A percentile compares a stretch with the other conserved stretches of the same genome.
These are phyloP conservation scores for Pterocles burchelli DNA, from an alignment of 2,113 vertebrate genomes.

Conservation along the genomic window DNA sequence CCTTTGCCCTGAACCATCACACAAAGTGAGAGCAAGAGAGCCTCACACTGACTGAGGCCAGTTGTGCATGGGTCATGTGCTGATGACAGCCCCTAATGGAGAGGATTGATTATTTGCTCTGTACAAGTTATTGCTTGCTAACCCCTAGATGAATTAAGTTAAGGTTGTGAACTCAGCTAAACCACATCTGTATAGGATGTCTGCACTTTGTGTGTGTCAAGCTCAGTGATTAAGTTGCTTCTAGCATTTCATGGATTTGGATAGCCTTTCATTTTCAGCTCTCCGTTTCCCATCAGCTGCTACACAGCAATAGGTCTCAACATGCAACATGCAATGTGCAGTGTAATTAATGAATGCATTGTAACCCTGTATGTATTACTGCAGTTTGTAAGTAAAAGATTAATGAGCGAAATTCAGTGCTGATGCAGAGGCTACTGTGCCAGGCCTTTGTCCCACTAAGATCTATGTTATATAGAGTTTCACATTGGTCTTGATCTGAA, in stretches of 20 bases:
- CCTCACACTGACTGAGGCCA: neutral
- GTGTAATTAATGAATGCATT: neutral
- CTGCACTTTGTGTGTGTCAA: constrained; percentile 8
- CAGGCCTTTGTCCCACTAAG: neutral
- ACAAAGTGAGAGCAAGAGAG: neutral
- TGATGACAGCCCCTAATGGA: constrained; percentile 1
- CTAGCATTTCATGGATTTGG: constrained; percentile 25
- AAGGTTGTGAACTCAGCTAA: constrained; percentile 36
- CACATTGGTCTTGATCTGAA: neutral
- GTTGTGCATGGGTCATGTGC: neutral
- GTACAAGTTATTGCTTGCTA: constrained; percentile 21
- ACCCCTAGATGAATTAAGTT: constrained; percentile 21
- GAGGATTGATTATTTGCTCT: neutral
- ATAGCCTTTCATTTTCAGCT: constrained; percentile 37
- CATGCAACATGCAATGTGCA: neutral
- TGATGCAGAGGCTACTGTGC: neutral
- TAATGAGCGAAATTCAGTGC: constrained; percentile 6
- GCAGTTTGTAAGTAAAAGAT: constrained; percentile 3
- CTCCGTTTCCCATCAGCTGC: constrained; percentile 46
- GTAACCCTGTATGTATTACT: constrained; percentile 22
- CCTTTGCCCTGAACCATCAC: neutral
- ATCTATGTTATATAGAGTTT: neutral
- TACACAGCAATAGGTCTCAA: neutral
- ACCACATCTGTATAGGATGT: constrained; percentile 3
- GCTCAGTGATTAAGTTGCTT: constrained; percentile 21